A percentile compares a stretch with the other conserved stretches of the same genome.
phyloP scores from a whole-genome alignment of 2,888 invertebrate genomes.

The Synergus umbraculus region DNA sequence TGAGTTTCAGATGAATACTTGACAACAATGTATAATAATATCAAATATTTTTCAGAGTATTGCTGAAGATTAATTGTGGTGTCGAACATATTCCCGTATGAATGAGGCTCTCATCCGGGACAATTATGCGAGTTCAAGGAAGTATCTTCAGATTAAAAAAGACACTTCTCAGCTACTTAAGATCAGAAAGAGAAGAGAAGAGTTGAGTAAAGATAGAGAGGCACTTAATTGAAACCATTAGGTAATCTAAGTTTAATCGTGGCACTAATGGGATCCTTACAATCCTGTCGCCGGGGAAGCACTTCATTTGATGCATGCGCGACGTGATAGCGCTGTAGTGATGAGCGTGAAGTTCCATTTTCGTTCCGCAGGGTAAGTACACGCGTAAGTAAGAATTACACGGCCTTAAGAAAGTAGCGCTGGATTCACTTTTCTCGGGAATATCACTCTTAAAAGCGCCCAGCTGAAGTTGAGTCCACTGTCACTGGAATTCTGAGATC shows the following conservation, averaged over 20 bases:
- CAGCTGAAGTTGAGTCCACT: conserved; percentile 34
- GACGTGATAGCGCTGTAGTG: conserved; percentile 72
- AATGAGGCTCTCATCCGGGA: not conserved
- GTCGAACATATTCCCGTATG: not conserved
- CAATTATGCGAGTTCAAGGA: not conserved
- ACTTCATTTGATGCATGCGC: conserved; percentile 76
- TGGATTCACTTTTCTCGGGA: conserved; percentile 11
- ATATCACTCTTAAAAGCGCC: conserved; percentile 6
- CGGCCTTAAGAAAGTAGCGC: conserved; percentile 38
- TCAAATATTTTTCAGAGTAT: not conserved
- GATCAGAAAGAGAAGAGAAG: not conserved
- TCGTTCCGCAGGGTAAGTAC: conserved; percentile 36
- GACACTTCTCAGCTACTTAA: conserved; percentile 9
- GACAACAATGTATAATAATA: too few species aligned
- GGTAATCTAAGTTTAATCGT: conserved; percentile 41
- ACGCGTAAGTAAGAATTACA: conserved; percentile 40
- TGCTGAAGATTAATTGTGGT: not conserved
- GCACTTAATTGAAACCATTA: conserved; percentile 44
- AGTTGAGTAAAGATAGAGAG: conserved; percentile 19
- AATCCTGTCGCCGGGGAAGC: conserved; percentile 74
- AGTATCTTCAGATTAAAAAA: not conserved
- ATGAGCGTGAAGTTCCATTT: conserved; percentile 74
- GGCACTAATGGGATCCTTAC: conserved; percentile 59
- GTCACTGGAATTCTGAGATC: not conserved
- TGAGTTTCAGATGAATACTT: too few species aligned